Conservation (phyloP, 2,888 invertebrate species). For the Eilema sororculum region DNA sequence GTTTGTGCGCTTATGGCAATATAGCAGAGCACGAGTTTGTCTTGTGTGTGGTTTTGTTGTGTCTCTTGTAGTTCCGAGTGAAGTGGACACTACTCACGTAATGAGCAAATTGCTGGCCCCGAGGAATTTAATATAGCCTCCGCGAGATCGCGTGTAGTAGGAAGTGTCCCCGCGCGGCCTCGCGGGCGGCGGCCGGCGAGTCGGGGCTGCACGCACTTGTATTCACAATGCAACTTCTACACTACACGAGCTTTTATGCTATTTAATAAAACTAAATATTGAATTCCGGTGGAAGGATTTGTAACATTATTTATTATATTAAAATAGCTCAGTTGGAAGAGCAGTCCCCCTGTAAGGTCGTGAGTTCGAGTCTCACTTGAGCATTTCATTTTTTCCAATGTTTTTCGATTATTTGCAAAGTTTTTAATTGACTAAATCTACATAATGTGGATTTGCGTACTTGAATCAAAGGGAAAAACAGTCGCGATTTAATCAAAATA, state of each 20-base stretch:
- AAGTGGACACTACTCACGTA: slow-evolving; percentile 35
- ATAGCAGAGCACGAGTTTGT: slow-evolving; percentile 10
- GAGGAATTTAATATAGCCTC: slow-evolving; percentile 60
- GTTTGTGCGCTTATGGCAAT: slow-evolving; percentile 11
- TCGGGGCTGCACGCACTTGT: background rate
- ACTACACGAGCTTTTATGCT: background rate
- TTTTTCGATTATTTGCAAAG: too few species aligned
- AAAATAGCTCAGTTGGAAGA: too few species aligned
- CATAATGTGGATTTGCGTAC: background rate
- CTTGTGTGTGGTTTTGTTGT: slow-evolving; percentile 16
- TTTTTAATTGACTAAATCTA: background rate
- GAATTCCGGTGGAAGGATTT: too few species aligned
- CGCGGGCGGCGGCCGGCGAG: too few species aligned
- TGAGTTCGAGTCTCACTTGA: too few species aligned
- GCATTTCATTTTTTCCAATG: too few species aligned
- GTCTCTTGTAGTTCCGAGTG: slow-evolving; percentile 10
- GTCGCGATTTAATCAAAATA: background rate
- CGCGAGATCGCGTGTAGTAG: slow-evolving; percentile 12
- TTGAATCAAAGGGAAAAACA: background rate
- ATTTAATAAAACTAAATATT: background rate
- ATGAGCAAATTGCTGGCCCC: slow-evolving; percentile 57
- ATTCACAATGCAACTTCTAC: background rate
- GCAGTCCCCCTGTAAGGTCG: too few species aligned
- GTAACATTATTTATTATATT: too few species aligned
- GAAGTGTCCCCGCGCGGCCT: slow-evolving; percentile 5